A percentile compares a stretch with the other conserved stretches of the same genome.
phyloP scores from a whole-genome alignment of 2,797 vertebrate species.

The Squalus acanthias region DNA sequence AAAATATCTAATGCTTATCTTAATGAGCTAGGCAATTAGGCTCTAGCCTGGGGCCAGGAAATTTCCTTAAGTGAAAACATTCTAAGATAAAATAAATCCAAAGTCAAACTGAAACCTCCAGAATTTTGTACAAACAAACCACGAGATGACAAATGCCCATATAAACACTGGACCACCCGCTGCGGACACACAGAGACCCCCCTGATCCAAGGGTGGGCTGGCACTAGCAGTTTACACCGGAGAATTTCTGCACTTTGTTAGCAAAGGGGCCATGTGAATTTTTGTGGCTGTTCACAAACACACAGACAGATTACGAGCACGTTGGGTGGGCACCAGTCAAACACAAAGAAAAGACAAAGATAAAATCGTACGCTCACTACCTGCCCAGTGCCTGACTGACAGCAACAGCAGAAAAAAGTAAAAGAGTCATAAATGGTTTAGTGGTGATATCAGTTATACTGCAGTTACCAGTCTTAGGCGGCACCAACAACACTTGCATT shows the following conservation, averaged over 20 bases:
- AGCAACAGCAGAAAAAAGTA: neutral
- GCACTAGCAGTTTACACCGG: slow-evolving; percentile 31
- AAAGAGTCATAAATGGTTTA: neutral
- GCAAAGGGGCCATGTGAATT: slow-evolving; percentile 20
- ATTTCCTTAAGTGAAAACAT: slow-evolving; percentile 42
- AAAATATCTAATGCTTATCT: slow-evolving; percentile 55
- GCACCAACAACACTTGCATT: neutral
- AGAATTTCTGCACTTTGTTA: slow-evolving; percentile 37
- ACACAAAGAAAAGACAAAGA: slow-evolving; percentile 12
- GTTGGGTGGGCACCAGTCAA: slow-evolving; percentile 38
- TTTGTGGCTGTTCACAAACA: slow-evolving; percentile 35
- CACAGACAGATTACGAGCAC: slow-evolving; percentile 42
- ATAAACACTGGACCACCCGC: slow-evolving; percentile 40
- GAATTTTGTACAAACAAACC: slow-evolving; percentile 41
- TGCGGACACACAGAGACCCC: neutral
- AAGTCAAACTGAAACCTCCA: slow-evolving; percentile 29
- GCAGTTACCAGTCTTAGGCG: neutral
- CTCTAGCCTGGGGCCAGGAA: slow-evolving; percentile 47
- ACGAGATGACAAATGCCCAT: slow-evolving; percentile 34
- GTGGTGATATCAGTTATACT: neutral
- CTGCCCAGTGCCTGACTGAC: neutral
- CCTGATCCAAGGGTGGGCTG: slow-evolving; percentile 25
- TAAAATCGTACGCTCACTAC: neutral
- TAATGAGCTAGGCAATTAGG: slow-evolving; percentile 59
- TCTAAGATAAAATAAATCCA: slow-evolving; percentile 38